These are phyloP conservation scores for Silurus aristotelis DNA, from an alignment of 2,797 vertebrate species.

Conservation along the genomic window DNA sequence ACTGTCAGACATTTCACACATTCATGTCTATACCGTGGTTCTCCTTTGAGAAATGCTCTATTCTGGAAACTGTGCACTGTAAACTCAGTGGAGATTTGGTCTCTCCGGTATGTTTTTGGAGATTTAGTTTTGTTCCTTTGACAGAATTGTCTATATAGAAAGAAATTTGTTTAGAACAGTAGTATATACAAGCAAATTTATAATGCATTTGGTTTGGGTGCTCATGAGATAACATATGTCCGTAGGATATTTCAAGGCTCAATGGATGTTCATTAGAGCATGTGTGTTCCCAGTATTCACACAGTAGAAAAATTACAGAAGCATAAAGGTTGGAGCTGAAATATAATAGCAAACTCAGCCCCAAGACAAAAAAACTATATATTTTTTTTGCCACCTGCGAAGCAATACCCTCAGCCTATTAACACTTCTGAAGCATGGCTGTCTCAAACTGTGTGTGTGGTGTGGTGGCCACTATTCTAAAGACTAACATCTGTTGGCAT, in stretches of 20 bases:
- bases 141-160: constrained; percentile 8
- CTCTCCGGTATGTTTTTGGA: constrained; percentile 12
- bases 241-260: constrained; percentile 2
- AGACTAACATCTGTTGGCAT: constrained; percentile 47
- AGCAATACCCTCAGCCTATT: constrained; percentile 61
- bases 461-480: constrained; percentile 27
- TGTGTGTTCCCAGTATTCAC: constrained; percentile 33
- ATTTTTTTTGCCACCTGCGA: constrained; percentile 53
- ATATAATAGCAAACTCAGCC: constrained; percentile 39
- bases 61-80: constrained; percentile 8
- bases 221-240: background rate
- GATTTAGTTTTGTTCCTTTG: background rate
- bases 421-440: constrained; percentile 58
- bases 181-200: background rate
- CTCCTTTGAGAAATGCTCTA: constrained; percentile 20
- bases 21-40: constrained; percentile 20
- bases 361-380: constrained; percentile 56
- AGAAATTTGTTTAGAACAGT: background rate
- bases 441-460: constrained; percentile 42
- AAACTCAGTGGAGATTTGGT: constrained; percentile 30
- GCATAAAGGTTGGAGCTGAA: constrained; percentile 34
- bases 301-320: constrained; percentile 36
- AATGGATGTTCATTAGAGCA: constrained; percentile 22
- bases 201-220: constrained; percentile 13
- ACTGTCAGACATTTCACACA: constrained; percentile 29